Evolutionary conservation across 1,140 invertebrate species (phyloP).

Genomic region (Oppia nitens): DNA sequence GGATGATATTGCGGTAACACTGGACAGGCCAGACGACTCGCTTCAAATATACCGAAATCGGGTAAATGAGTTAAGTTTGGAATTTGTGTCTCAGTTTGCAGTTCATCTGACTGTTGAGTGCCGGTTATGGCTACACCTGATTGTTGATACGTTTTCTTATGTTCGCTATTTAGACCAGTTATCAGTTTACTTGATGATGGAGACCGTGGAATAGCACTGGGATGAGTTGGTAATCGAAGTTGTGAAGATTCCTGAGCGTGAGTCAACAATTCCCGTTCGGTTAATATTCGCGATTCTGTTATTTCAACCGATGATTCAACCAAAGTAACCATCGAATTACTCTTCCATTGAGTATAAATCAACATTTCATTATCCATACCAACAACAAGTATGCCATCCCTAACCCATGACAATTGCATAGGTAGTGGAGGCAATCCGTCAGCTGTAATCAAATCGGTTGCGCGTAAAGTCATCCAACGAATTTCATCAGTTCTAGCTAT

Average conservation of each 20-base stretch:
- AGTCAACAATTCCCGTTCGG: slow-evolving; percentile 58
- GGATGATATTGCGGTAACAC: slow-evolving; percentile 99
- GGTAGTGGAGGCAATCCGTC: slow-evolving; percentile 88
- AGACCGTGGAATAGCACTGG: slow-evolving; percentile 30
- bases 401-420: slow-evolving; percentile 96
- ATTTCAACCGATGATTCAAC: not conserved
- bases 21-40: slow-evolving; percentile 83
- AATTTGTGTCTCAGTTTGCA: slow-evolving; percentile 25
- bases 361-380: slow-evolving; percentile 99
- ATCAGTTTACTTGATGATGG: slow-evolving; percentile 1
- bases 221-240: slow-evolving; percentile 40
- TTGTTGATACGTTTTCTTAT: not conserved
- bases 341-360: slow-evolving; percentile 91
- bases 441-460: slow-evolving; percentile 76
- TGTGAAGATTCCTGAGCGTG: slow-evolving; percentile 51
- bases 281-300: slow-evolving; percentile 50
- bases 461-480: slow-evolving; percentile 80
- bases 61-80: slow-evolving; percentile 43
- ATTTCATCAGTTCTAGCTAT: slow-evolving; percentile 39
- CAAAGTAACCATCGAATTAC: slow-evolving; percentile 29
- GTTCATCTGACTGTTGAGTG: not conserved
- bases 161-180: not conserved
- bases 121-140: not conserved
- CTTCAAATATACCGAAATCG: slow-evolving; percentile 84
- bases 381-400: slow-evolving; percentile 90